A percentile compares a stretch with the other conserved stretches of the same genome.
These are phyloP conservation scores for Malthinus seriepunctatus DNA, from an alignment of 2,888 invertebrate genomes.

Conservation along the genomic window DNA sequence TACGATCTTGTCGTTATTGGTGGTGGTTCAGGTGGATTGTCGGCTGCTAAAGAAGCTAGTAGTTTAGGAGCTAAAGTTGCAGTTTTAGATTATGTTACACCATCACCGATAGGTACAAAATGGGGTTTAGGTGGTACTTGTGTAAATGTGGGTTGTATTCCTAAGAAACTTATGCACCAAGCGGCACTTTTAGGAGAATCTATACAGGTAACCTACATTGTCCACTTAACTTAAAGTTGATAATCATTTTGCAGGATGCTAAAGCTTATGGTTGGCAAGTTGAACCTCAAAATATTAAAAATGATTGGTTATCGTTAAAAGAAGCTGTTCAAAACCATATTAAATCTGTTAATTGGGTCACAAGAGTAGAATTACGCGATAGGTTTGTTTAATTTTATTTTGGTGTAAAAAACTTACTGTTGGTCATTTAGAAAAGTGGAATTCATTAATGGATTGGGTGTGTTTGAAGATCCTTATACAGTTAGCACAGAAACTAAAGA, in stretches of 20 bases:
- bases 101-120: conserved; percentile 83
- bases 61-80: conserved; percentile 80
- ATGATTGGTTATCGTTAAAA: conserved; percentile 75
- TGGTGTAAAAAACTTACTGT: background rate
- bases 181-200: conserved; percentile 87
- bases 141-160: conserved; percentile 97
- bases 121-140: conserved; percentile 98
- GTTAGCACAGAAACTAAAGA: conserved; percentile 75
- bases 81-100: conserved; percentile 84
- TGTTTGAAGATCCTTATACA: conserved; percentile 79
- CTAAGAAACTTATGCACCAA: conserved; percentile 97
- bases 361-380: conserved; percentile 86
- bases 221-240: background rate
- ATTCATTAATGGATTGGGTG: conserved; percentile 81
- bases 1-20: conserved; percentile 95
- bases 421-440: conserved; percentile 71
- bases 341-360: conserved; percentile 94
- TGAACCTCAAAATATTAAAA: conserved; percentile 63
- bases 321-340: conserved; percentile 86
- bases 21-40: conserved; percentile 94
- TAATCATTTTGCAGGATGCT: conserved; percentile 68
- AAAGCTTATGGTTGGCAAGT: conserved; percentile 80
- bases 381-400: conserved; percentile 60
- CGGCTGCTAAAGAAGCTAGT: conserved; percentile 90
- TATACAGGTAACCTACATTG: conserved; percentile 67